Conservation (phyloP, 2,888 invertebrate species). For the Catotricha subobsoleta region DNA sequence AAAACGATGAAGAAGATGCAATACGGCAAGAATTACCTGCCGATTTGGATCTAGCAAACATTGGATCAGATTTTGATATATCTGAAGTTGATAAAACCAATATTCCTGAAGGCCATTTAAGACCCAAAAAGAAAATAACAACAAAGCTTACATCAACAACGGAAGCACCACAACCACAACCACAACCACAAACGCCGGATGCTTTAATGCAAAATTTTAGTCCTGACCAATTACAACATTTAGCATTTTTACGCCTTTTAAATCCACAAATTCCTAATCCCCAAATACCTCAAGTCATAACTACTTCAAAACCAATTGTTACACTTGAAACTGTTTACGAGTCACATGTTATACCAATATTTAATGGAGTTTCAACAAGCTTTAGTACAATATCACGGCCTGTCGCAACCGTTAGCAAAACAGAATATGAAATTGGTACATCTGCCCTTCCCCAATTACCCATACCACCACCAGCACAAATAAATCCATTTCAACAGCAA, state of each 20-base stretch:
- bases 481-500: slow-evolving; percentile 35
- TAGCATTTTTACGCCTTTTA: slow-evolving; percentile 51
- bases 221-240: slow-evolving; percentile 55
- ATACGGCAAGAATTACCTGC: slow-evolving; percentile 36
- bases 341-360: slow-evolving; percentile 61
- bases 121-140: slow-evolving; percentile 12
- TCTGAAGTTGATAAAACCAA: slow-evolving; percentile 49
- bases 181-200: neutral
- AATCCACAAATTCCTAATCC: slow-evolving; percentile 43
- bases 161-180: slow-evolving; percentile 22
- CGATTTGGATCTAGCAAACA: slow-evolving; percentile 50
- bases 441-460: slow-evolving; percentile 46
- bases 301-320: slow-evolving; percentile 59
- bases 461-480: slow-evolving; percentile 26
- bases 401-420: slow-evolving; percentile 59
- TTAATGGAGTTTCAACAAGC: slow-evolving; percentile 55
- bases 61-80: slow-evolving; percentile 54
- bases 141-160: neutral
- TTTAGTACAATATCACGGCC: slow-evolving; percentile 63
- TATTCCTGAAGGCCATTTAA: slow-evolving; percentile 34
- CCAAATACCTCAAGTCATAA: slow-evolving; percentile 49
- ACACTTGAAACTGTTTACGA: slow-evolving; percentile 64
- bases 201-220: slow-evolving; percentile 24
- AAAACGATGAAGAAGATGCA: slow-evolving; percentile 36
- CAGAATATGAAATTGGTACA: slow-evolving; percentile 59